A percentile compares a stretch with the other conserved stretches of the same genome.
Conservation (phyloP, 2,113 vertebrate species). For the Callochromis pleurospilus region DNA sequence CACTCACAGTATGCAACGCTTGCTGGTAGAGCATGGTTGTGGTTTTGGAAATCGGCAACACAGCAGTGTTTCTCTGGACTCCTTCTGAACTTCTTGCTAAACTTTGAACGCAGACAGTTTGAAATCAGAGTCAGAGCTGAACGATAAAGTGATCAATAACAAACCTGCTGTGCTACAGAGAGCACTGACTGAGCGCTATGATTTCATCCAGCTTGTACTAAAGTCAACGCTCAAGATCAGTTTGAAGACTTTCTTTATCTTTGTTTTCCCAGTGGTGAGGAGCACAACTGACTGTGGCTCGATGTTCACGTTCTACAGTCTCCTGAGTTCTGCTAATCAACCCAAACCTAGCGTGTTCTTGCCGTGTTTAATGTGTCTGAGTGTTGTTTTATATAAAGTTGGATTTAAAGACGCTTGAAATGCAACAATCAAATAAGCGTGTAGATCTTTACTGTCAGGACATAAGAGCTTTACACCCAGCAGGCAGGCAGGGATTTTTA, state of each 20-base stretch:
- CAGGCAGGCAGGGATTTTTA: neutral
- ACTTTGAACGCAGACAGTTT: neutral
- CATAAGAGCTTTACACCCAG: neutral
- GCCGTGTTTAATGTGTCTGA: neutral
- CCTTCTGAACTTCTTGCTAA: neutral
- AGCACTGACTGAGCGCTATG: neutral
- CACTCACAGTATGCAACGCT: neutral
- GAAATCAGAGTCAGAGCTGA: neutral
- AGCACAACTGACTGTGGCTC: neutral
- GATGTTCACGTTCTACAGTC: neutral
- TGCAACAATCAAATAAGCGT: neutral
- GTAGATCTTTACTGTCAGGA: neutral
- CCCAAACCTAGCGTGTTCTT: neutral
- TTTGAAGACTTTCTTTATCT: neutral
- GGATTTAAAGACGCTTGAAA: neutral
- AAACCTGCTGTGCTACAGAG: neutral
- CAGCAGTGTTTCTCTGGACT: neutral
- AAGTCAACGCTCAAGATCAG: fast-evolving
- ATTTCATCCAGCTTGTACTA: neutral
- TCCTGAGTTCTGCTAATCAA: neutral
- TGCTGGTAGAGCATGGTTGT: neutral
- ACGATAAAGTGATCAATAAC: neutral
- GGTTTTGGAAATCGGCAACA: neutral
- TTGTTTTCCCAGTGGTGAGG: neutral
- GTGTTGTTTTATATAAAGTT: neutral